These are phyloP conservation scores for Chloroceryle aenea DNA, from an alignment of 2,113 vertebrate genomes.

Conservation along the genomic window DNA sequence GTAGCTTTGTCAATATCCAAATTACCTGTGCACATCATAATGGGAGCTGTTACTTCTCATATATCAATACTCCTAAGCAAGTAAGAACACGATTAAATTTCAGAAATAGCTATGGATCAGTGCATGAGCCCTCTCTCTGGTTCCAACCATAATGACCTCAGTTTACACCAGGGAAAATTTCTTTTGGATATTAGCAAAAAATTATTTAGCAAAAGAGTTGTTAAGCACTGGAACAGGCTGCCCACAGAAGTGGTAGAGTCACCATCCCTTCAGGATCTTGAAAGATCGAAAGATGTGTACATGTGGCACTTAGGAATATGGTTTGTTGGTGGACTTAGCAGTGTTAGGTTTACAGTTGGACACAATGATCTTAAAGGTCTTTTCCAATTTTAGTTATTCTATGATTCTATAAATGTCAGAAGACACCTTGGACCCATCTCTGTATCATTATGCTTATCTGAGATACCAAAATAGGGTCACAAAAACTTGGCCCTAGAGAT, in stretches of 20 bases:
- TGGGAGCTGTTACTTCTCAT: background rate
- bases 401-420: background rate
- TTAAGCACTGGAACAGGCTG: background rate
- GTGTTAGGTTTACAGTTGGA: background rate
- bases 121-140: background rate
- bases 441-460: background rate
- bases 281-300: background rate
- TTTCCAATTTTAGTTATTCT: background rate
- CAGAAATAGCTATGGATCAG: background rate
- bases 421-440: background rate
- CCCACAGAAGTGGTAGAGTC: background rate
- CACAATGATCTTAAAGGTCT: background rate
- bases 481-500: background rate
- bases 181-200: background rate
- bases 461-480: background rate
- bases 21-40: background rate
- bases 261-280: background rate
- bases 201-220: background rate
- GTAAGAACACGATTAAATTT: background rate
- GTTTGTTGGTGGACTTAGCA: background rate
- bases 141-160: background rate
- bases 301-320: background rate
- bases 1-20: background rate
- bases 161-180: background rate
- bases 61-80: accelerated